Evolutionary conservation across 1,140 invertebrate genomes (phyloP).

Genomic region (Drosophila teissieri): DNA sequence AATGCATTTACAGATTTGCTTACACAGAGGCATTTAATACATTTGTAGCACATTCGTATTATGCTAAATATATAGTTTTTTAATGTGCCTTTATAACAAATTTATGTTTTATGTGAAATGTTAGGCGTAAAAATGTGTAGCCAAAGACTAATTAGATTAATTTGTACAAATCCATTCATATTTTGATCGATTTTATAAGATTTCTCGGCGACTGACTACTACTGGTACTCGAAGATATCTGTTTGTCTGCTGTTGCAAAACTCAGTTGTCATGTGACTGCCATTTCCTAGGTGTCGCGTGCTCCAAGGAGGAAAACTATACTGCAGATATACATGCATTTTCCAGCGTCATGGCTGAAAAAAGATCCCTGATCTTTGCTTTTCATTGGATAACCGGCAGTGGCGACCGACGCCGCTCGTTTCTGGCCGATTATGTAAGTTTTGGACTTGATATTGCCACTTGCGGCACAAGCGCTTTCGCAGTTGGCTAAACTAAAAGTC

Average conservation of each 20-base stretch:
- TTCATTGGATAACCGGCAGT: constrained; percentile 79
- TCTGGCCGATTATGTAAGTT: constrained; percentile 64
- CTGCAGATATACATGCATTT: constrained; percentile 12
- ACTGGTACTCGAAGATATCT: neutral
- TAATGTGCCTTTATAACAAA: no score
- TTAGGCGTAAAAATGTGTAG: no score
- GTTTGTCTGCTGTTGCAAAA: constrained; percentile 42
- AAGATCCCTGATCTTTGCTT: constrained; percentile 78
- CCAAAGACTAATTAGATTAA: neutral
- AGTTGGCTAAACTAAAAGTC: constrained; percentile 9
- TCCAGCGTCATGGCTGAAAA: constrained; percentile 48
- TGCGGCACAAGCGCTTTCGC: constrained; percentile 44
- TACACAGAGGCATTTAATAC: neutral
- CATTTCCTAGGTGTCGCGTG: constrained; percentile 81
- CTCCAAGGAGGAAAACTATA: constrained; percentile 28
- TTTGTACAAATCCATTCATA: neutral
- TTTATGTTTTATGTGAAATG: no score
- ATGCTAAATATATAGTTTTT: no score
- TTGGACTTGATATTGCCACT: constrained; percentile 81
- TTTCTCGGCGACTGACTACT: constrained; percentile 1
- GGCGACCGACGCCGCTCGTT: constrained; percentile 35
- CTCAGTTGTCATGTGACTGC: constrained; percentile 52
- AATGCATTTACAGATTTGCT: neutral
- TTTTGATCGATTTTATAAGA: neutral
- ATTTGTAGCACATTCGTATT: no score